Evolutionary conservation across 1,140 invertebrate genomes (phyloP).

Genomic region (Cotesia glomerata): DNA sequence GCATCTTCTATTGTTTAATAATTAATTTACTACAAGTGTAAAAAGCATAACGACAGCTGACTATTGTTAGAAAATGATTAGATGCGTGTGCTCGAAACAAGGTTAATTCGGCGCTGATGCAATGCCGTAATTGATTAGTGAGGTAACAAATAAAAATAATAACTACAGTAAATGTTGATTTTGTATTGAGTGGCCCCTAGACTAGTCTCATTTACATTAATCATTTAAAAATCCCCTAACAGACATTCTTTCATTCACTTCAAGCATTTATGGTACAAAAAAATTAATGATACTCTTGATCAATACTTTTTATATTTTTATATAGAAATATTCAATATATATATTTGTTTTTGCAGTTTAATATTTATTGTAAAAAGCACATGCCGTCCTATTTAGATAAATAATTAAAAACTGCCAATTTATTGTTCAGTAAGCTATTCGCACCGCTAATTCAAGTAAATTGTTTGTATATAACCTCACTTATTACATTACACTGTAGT

Average conservation of each 20-base stretch:
- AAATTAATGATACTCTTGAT: neutral
- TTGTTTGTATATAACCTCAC: too few species aligned
- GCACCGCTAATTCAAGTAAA: neutral
- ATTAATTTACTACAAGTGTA: neutral
- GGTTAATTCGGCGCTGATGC: neutral
- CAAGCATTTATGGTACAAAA: neutral
- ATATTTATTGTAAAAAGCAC: constrained; percentile 34
- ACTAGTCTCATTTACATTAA: neutral
- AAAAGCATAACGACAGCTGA: constrained; percentile 1
- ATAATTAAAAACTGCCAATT: neutral
- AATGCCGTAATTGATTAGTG: neutral
- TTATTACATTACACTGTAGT: too few species aligned
- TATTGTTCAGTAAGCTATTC: neutral
- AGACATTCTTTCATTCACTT: neutral
- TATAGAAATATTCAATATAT: constrained; percentile 1
- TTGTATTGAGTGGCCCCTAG: neutral
- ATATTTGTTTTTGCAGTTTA: constrained; percentile 17
- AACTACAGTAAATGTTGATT: neutral
- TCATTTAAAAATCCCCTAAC: too few species aligned
- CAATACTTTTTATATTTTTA: constrained; percentile 13
- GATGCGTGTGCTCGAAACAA: neutral
- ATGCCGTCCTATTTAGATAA: constrained; percentile 26
- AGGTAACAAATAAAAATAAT: neutral
- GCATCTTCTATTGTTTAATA: constrained; percentile 1
- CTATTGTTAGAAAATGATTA: neutral